Base-by-base conservation (phyloP, 2,113 vertebrate genomes). In the Podilymbus podiceps region DNA sequence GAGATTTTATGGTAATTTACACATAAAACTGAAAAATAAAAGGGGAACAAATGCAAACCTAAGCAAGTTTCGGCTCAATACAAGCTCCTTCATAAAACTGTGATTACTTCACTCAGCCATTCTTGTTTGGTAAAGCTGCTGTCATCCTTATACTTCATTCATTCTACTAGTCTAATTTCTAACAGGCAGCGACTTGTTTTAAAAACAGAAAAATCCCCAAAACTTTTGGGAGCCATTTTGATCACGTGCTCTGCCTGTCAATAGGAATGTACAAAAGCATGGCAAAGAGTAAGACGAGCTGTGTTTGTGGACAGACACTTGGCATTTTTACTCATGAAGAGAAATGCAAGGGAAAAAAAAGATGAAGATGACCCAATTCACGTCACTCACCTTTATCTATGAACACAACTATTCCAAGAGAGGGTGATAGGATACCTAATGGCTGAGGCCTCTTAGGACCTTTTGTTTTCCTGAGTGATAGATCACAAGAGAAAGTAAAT, bases 401-500 rank as follows among this genome's bases (percentile, higher is more conserved):
- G 89, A 95, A 62, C 50, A 30, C 13, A 77, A 5, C 60, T 52
- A 49, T 88, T 77, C 28, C 44, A 49, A 74, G 47, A 62, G 19
- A 66, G 21, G 20, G 53, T 86, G 49, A 50, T 15, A 38, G 53
- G 75, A 77, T 77, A 47, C 23, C 31, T 64, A 50, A 33, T 38
- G 22, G 10, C 27, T 72, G 30, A 81, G 62, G 50, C 2, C 6
- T 92, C 33, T 20, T 38, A 30, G 46, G 81, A 91, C 66, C 56
- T 94, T 97, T 97, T 71, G 18, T 79, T 97, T 97, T 95, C 50
- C 40, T 59, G 28, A 91, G 56, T 71, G 82, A 86, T 73, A 81
- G 52, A 62, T 82, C 59, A 28, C 33, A 77, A 88, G 35, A 91
- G 67, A 79, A 97, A 91, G 82, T 88, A 92, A 95, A 97, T 56